Conservation (phyloP, 2,888 invertebrate genomes). For the Nephrotoma appendiculata region DNA sequence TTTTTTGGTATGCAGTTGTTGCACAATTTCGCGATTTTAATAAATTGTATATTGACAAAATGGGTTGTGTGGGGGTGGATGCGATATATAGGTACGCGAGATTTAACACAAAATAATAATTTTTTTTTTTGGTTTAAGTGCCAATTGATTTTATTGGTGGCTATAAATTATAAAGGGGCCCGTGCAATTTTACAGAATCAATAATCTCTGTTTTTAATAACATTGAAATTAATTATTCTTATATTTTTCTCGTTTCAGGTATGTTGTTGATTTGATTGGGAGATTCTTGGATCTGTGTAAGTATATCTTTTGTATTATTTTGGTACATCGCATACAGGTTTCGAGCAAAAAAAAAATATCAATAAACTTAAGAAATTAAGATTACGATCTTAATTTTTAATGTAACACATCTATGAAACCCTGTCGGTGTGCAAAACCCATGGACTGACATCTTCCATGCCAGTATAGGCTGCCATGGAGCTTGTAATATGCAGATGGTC, state of each 20-base stretch:
- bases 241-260: not conserved
- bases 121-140: not conserved
- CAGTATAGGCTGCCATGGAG: too few relatives aligned
- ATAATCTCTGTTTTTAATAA: not conserved
- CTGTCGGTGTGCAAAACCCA: too few relatives aligned
- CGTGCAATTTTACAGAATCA: not conserved
- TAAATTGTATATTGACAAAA: not conserved
- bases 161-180: not conserved
- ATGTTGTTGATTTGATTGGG: not conserved
- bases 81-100: not conserved
- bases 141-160: not conserved
- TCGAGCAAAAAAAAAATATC: not conserved
- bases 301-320: not conserved
- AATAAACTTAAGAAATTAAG: too few relatives aligned
- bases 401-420: too few relatives aligned
- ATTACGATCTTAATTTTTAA: too few relatives aligned
- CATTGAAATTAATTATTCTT: not conserved
- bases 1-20: not conserved
- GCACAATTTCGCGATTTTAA: not conserved
- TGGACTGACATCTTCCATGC: too few relatives aligned
- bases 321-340: not conserved
- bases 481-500: too few relatives aligned
- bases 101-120: not conserved
- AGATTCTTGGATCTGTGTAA: not conserved
- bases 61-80: not conserved